Evolutionary conservation across 2,113 vertebrate genomes (phyloP).

Genomic region (Protobothrops mucrosquamatus): DNA sequence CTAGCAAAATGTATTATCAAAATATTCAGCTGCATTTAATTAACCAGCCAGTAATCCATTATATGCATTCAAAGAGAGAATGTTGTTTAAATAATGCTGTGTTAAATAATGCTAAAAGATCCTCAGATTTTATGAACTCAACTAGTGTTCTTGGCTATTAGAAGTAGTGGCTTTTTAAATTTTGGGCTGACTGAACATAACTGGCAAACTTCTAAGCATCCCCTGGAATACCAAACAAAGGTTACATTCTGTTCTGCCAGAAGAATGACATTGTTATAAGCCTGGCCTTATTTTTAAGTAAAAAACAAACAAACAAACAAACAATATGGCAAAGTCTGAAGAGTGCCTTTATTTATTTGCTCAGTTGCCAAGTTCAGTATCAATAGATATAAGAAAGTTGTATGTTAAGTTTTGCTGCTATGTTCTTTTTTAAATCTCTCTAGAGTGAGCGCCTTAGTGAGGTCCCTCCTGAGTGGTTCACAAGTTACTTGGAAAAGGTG

Average conservation of each 20-base stretch:
- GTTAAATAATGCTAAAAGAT: neutral
- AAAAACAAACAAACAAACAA: neutral
- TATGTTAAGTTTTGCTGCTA: neutral
- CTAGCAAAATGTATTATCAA: neutral
- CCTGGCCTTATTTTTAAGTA: neutral
- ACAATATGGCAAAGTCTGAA: neutral
- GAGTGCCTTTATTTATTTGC: neutral
- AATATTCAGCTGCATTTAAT: neutral
- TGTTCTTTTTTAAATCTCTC: slow-evolving; percentile 1
- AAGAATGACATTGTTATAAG: neutral
- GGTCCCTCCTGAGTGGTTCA: slow-evolving; percentile 91
- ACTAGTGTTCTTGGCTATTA: neutral
- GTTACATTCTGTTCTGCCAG: neutral
- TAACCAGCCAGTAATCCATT: neutral
- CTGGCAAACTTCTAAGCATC: neutral
- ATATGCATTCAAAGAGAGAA: neutral
- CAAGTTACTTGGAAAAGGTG: slow-evolving; percentile 91
- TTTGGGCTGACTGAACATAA: neutral
- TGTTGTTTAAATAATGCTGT: neutral
- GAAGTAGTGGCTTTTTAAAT: neutral
- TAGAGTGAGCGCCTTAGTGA: slow-evolving; percentile 59
- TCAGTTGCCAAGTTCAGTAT: neutral
- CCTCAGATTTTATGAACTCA: neutral
- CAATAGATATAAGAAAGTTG: neutral
- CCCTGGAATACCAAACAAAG: neutral